Percentiles rank a stretch among this genome's conserved stretches.
phyloP scores from a whole-genome alignment of 2,113 vertebrate species.

The Paramormyrops kingsleyae region DNA sequence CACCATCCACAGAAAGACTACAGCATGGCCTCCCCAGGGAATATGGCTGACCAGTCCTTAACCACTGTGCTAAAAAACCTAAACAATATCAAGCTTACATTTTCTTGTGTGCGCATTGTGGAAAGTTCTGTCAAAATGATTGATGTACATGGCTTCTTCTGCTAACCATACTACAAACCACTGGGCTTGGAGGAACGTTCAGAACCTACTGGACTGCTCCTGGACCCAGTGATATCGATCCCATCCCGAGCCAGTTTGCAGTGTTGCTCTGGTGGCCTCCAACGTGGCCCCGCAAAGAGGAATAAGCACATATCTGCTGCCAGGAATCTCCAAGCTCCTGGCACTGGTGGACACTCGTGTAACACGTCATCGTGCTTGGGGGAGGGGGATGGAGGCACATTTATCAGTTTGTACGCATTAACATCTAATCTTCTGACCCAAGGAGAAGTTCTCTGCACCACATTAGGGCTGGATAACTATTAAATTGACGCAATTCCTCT shows the following conservation, averaged over 20 bases:
- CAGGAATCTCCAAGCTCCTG: not conserved
- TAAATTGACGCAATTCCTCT: not conserved
- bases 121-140: not conserved
- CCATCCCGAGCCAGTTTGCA: not conserved
- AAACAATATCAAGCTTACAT: not conserved
- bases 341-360: not conserved
- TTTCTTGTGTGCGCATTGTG: not conserved
- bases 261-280: not conserved
- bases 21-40: not conserved
- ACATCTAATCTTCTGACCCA: not conserved
- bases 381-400: not conserved
- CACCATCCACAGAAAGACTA: not conserved
- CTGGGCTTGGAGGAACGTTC: not conserved
- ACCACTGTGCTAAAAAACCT: not conserved
- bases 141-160: not conserved
- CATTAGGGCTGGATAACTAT: not conserved
- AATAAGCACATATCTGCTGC: not conserved
- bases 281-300: not conserved
- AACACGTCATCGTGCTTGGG: not conserved
- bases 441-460: not conserved
- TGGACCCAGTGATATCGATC: not conserved
- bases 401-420: not conserved
- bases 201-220: not conserved
- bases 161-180: not conserved
- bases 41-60: not conserved